Evolutionary conservation across 2,113 vertebrate species (phyloP), one percentile per base, ranked within the genome.

Genomic region (Dicaeum eximium): DNA sequence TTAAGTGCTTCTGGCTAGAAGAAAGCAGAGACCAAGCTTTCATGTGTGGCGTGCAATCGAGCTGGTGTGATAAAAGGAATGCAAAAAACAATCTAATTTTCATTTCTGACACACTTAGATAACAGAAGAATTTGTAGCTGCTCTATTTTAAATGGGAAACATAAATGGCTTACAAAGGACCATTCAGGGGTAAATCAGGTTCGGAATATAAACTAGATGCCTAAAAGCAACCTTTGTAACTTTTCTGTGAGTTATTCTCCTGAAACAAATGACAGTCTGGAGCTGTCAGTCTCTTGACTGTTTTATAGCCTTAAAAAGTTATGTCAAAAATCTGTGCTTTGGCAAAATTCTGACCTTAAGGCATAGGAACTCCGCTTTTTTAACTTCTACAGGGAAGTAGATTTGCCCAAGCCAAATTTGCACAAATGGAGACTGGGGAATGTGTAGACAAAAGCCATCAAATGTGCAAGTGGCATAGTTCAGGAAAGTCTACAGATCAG

Each of bases 71-170:
- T 80, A 92, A 92, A 96, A 91, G 65, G 88, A 84, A 65, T 24
- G 25, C 16, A 45, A 74, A 81, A 92, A 70, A 33, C 18, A 67
- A 86, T 88, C 90, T 90, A 31, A 86, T 80, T 94, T 95, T 95
- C 11, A 48, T 67, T 96, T 86, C 90, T 95, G 87, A 92, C 88
- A 66, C 93, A 62, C 51, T 94, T 80, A 96, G 85, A 91, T 95
- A 93, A 94, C 58, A 82, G 81, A 85, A 73, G 90, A 74, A 86
- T 71, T 92, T 70, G 51, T 81, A 93, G 70, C 37, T 48, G 22
- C n/a, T 96, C 44, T 80, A 10, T 60, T 93, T 93, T 71, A 92
- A 91, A 80, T 88, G 31, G 51, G 60, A 90, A 86, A 56, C 44
- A 58, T 66, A 86, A 90, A 90, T 77, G 85, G 38, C 48, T 88